Conservation (phyloP, 2,888 invertebrate genomes). For the Lamellibrachia columna region DNA sequence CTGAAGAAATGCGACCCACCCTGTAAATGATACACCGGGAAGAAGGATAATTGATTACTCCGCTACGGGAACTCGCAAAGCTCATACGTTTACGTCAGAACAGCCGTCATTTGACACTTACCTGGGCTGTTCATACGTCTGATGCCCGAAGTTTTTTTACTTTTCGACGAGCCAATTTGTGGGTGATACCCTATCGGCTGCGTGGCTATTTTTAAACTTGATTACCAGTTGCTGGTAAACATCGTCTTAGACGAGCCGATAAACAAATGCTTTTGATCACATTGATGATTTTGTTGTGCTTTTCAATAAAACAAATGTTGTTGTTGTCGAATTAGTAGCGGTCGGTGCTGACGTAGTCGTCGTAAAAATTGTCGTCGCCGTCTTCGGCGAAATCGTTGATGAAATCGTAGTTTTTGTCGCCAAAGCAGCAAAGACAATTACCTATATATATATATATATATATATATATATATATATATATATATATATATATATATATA, state of each 20-base stretch:
- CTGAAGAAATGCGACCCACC: neutral
- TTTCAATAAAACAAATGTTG: neutral
- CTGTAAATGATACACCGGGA: neutral
- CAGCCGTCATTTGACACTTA: neutral
- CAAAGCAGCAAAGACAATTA: neutral
- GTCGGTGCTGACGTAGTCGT: neutral
- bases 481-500: too few relatives aligned
- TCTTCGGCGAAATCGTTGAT: neutral
- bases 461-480: neutral
- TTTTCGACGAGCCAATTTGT: neutral
- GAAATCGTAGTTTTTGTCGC: neutral
- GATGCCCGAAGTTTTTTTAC: neutral
- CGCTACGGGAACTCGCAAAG: neutral
- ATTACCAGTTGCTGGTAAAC: neutral
- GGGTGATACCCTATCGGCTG: neutral
- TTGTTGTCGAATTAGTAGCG: neutral
- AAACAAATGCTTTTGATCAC: neutral
- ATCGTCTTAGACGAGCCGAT: too few relatives aligned
- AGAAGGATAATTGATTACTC: neutral
- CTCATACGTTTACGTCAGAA: neutral
- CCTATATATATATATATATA: too few relatives aligned
- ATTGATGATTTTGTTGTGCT: neutral
- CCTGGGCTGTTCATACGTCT: neutral
- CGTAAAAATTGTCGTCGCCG: neutral
- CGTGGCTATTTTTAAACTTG: neutral